phyloP scores from a whole-genome alignment of 1,140 invertebrate genomes.

The Pogonus chalceus region DNA sequence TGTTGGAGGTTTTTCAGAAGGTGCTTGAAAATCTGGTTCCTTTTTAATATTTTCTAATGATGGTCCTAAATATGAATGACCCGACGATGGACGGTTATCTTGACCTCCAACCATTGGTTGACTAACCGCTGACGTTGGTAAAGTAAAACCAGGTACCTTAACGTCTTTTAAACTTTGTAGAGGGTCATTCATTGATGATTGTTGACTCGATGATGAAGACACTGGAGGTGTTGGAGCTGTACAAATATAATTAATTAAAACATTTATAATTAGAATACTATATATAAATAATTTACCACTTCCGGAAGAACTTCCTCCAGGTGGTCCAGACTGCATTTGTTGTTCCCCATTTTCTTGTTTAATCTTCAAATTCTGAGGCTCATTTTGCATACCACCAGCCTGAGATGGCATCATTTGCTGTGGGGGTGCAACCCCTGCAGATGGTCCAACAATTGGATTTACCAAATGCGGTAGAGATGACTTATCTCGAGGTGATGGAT shows the following conservation, averaged over 20 bases:
- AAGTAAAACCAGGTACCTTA: constrained; percentile 64
- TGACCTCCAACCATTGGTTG: background rate
- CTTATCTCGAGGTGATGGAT: constrained; percentile 27
- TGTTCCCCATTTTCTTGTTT: constrained; percentile 56
- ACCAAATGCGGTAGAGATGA: constrained; percentile 14
- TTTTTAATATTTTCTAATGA: constrained; percentile 63
- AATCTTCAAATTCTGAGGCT: constrained; percentile 69
- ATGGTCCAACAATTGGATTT: constrained; percentile 15
- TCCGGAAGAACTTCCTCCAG: background rate
- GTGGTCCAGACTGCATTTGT: constrained; percentile 21
- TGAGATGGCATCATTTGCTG: constrained; percentile 42
- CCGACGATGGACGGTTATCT: constrained; percentile 23
- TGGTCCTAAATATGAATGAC: constrained; percentile 35
- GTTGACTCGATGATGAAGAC: constrained; percentile 14
- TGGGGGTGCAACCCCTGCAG: constrained; percentile 36
- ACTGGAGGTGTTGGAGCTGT: constrained; percentile 32
- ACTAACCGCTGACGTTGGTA: constrained; percentile 17
- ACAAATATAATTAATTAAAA: constrained; percentile 20
- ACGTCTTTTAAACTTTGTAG: constrained; percentile 69
- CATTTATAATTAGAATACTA: too few species aligned
- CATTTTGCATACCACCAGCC: constrained; percentile 37
- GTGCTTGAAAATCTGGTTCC: constrained; percentile 45
- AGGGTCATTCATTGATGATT: constrained; percentile 51
- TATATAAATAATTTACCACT: too few species aligned
- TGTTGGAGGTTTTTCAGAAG: constrained; percentile 25